phyloP scores from a whole-genome alignment of 2,113 vertebrate genomes.

The Nyctereutes procyonoides region DNA sequence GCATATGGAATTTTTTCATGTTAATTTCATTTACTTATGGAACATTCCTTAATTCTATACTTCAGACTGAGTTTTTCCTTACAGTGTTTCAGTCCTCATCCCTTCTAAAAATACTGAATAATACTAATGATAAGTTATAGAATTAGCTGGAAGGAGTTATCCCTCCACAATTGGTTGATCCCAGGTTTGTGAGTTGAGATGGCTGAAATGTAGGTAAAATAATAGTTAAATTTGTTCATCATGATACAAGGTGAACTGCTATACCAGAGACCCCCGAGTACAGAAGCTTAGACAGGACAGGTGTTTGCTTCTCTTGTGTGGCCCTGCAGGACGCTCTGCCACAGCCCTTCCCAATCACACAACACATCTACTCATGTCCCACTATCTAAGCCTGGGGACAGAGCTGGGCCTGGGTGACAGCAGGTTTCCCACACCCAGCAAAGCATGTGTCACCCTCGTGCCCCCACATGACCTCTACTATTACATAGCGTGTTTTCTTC shows the following conservation, averaged over 20 bases:
- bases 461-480: rapidly evolving
- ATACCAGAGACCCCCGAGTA: neutral
- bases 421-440: neutral
- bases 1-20: neutral
- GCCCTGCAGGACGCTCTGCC: neutral
- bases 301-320: neutral
- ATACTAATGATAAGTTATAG: neutral
- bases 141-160: too few relatives aligned
- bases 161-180: neutral
- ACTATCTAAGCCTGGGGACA: neutral
- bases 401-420: neutral
- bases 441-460: neutral
- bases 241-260: neutral
- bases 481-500: neutral
- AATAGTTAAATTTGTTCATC: neutral
- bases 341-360: neutral
- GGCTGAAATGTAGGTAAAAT: neutral
- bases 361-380: neutral
- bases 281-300: neutral
- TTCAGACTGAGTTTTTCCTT: neutral
- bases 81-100: neutral
- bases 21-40: neutral
- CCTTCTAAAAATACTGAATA: neutral
- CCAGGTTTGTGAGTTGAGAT: neutral
- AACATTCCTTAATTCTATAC: neutral